Evolutionary conservation across 2,888 invertebrate genomes (phyloP).

Genomic region (Lottia gigantea): DNA sequence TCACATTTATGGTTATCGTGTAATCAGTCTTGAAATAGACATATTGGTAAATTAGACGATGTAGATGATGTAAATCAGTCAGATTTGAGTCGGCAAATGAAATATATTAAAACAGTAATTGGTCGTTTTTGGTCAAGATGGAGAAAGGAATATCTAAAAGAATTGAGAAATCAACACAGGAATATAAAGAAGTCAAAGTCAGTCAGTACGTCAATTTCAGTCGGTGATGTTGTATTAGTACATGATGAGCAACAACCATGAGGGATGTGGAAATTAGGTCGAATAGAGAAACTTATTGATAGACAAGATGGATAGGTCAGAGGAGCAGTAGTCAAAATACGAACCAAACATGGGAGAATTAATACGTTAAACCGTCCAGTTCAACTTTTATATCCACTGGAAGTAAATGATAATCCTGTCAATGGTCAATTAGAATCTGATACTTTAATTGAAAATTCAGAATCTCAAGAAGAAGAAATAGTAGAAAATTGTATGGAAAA

Average conservation of each 20-base stretch:
- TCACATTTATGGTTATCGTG: constrained; percentile 13
- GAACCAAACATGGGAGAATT: neutral
- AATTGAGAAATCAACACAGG: neutral
- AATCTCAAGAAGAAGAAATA: no score
- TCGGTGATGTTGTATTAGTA: no score
- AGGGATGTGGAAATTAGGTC: neutral
- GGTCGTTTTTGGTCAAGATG: neutral
- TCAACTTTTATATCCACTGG: no score
- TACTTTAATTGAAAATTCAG: neutral
- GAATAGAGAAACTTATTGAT: neutral
- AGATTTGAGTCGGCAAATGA: neutral
- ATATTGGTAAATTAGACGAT: neutral
- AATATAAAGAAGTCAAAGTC: neutral
- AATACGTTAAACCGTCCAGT: no score
- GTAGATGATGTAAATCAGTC: neutral
- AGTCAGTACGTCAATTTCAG: neutral
- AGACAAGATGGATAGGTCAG: neutral
- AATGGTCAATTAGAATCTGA: no score
- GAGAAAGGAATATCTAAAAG: neutral
- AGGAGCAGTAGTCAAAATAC: constrained; percentile 7
- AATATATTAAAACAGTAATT: neutral
- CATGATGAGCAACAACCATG: neutral
- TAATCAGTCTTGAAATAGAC: constrained; percentile 7
- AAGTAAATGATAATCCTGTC: no score
- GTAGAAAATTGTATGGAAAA: neutral